These are phyloP conservation scores for Tetraodon nigroviridis DNA, from an alignment of 2,113 vertebrate species.

Conservation along the genomic window DNA sequence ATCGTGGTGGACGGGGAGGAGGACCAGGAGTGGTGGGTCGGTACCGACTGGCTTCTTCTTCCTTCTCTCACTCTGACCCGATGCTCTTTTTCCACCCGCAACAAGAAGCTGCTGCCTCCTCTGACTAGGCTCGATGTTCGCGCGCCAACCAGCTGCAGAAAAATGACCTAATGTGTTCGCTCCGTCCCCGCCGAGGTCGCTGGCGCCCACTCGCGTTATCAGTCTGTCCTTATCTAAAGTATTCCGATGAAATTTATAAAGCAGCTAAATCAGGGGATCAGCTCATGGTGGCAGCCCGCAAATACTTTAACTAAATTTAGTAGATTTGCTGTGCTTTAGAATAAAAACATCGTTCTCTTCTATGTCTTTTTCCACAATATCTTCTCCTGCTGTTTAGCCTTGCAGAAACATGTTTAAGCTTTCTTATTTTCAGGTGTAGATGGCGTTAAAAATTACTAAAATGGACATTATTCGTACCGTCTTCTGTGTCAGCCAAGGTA, in stretches of 20 bases:
- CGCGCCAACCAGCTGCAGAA: slow-evolving; percentile 57
- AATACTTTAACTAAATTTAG: no score
- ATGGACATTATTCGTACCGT: slow-evolving; percentile 33
- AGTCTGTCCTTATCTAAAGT: slow-evolving; percentile 6
- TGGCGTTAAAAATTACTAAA: slow-evolving; percentile 46
- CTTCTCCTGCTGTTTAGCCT: not conserved
- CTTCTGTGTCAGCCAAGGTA: slow-evolving; percentile 48
- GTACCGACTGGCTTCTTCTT: slow-evolving; percentile 54
- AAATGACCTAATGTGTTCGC: slow-evolving; percentile 61
- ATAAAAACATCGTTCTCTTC: not conserved
- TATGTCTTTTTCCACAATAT: not conserved
- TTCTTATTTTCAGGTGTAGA: slow-evolving; percentile 64
- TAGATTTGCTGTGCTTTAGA: no score
- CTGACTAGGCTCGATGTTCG: slow-evolving; percentile 54
- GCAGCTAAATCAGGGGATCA: not conserved
- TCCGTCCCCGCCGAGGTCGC: slow-evolving; percentile 10
- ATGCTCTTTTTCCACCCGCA: slow-evolving; percentile 30
- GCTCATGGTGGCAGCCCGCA: not conserved
- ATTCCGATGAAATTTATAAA: slow-evolving; percentile 8
- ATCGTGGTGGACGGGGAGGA: slow-evolving; percentile 97
- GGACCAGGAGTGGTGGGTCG: slow-evolving; percentile 99
- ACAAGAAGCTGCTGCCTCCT: slow-evolving; percentile 47
- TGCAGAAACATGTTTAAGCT: slow-evolving; percentile 47
- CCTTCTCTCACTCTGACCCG: slow-evolving; percentile 45
- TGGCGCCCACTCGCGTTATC: slow-evolving; percentile 10